Evolutionary conservation across 2,113 vertebrate species (phyloP).

Genomic region (Eclectus roratus): DNA sequence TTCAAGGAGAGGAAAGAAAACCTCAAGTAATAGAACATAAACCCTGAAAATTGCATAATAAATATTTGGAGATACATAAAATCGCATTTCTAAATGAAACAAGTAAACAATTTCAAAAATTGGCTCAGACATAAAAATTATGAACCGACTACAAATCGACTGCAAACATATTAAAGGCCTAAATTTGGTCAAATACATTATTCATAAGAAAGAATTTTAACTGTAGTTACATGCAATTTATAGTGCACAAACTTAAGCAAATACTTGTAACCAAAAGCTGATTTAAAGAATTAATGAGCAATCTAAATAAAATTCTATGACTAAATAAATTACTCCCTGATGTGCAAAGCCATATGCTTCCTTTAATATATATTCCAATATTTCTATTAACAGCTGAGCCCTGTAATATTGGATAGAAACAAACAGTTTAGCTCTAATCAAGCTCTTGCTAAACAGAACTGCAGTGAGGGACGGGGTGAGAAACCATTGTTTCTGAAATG

Average conservation of each 20-base stretch:
- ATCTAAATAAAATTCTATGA: slow-evolving; percentile 36
- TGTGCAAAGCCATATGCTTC: not conserved
- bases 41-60: not conserved
- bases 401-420: not conserved
- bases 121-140: not conserved
- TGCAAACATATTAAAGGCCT: slow-evolving; percentile 35
- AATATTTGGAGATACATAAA: slow-evolving; percentile 6
- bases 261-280: slow-evolving; percentile 32
- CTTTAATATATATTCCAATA: not conserved
- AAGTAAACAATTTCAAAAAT: slow-evolving; percentile 24
- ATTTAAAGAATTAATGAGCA: slow-evolving; percentile 55
- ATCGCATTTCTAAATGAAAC: not conserved
- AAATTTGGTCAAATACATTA: slow-evolving; percentile 54
- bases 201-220: slow-evolving; percentile 49
- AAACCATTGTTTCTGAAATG: not conserved
- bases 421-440: not conserved
- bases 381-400: not conserved
- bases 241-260: slow-evolving; percentile 48
- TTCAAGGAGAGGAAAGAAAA: not conserved
- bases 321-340: not conserved
- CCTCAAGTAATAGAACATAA: not conserved
- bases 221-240: slow-evolving; percentile 9
- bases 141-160: slow-evolving; percentile 21
- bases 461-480: not conserved
- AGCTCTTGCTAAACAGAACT: not conserved